A percentile compares a stretch with the other conserved stretches of the same genome.
phyloP scores from a whole-genome alignment of 2,797 vertebrate species.

The Coregonus suidteri region DNA sequence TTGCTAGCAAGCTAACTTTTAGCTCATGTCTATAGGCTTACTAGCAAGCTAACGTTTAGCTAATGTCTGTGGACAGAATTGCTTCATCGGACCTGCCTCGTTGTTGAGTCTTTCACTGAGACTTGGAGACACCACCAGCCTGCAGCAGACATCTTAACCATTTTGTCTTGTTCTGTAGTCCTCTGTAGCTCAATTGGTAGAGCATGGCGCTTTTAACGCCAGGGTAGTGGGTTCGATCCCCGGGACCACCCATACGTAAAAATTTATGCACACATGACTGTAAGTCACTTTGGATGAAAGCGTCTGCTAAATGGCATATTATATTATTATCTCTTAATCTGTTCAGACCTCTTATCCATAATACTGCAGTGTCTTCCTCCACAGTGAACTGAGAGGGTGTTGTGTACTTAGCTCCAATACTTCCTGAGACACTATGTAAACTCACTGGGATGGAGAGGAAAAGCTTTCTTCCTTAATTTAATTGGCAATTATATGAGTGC shows the following conservation, averaged over 20 bases:
- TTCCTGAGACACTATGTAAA: conserved; percentile 63
- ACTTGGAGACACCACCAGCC: background rate
- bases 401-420: conserved; percentile 47
- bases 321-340: background rate
- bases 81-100: background rate
- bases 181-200: too few relatives aligned
- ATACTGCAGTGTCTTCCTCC: conserved; percentile 43
- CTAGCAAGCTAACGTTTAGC: too few relatives aligned
- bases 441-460: conserved; percentile 54
- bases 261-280: too few relatives aligned
- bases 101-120: background rate
- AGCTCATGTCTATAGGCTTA: too few relatives aligned
- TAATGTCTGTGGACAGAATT: background rate
- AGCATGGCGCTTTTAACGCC: too few relatives aligned
- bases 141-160: conserved; percentile 23
- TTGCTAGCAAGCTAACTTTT: too few relatives aligned
- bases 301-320: too few relatives aligned
- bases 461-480: conserved; percentile 68
- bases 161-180: conserved; percentile 20
- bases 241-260: too few relatives aligned
- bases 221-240: too few relatives aligned
- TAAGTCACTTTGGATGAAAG: too few relatives aligned
- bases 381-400: conserved; percentile 28
- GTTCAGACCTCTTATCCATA: conserved; percentile 26
- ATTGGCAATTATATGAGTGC: conserved; percentile 75